Base-by-base conservation (phyloP, 2,888 invertebrate species). In the Buathra laborator region DNA sequence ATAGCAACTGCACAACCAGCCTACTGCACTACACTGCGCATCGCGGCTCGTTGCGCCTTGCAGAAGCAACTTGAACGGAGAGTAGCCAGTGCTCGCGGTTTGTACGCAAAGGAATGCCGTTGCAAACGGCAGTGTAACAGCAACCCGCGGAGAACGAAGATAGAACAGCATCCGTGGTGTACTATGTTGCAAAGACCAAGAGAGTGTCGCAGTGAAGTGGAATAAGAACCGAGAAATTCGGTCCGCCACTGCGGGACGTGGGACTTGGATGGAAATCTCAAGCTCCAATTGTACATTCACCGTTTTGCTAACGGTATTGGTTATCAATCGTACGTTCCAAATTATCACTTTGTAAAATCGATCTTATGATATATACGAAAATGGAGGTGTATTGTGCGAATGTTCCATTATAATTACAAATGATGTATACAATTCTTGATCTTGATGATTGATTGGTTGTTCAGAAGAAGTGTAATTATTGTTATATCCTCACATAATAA, bases 71-170 rank as follows among this genome's bases (percentile, higher is more conserved):
- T 48, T 51, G 77, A 82, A 81, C 53, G 79, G 66, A 79, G 64
- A 79, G 64, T 76, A 81, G 67, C 81, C 32, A 62, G 68, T 80
- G 76, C 72, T 80, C 81, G 76, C 77, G 64, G 77, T 51, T 51
- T 64, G 86, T 83, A 87, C 85, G 87, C 87, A 86, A 86, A 89
- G 89, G 89, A 89, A 89, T 90, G 87, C 85, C 86, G 87, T 83
- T 87, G 83, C 82, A 86, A 81, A 78, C 84, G 80, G 77, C 86
- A 82, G 76, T 62, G 76, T 62, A 84, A 77, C 79, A 81, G 83
- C 75, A 67, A 72, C 64, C 80, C 66, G 44, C 32, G 67, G 71
- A 48, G 66, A 43, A 72, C 53, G 53, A 72, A 83, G 83, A 44
- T 14, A 66, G 51, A 29, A 16, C 76, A 76, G 51, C 76, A 62